Percentiles rank a stretch among this genome's conserved stretches.
Conservation (phyloP, 2,113 vertebrate species). For the Zosterops hypoxanthus region DNA sequence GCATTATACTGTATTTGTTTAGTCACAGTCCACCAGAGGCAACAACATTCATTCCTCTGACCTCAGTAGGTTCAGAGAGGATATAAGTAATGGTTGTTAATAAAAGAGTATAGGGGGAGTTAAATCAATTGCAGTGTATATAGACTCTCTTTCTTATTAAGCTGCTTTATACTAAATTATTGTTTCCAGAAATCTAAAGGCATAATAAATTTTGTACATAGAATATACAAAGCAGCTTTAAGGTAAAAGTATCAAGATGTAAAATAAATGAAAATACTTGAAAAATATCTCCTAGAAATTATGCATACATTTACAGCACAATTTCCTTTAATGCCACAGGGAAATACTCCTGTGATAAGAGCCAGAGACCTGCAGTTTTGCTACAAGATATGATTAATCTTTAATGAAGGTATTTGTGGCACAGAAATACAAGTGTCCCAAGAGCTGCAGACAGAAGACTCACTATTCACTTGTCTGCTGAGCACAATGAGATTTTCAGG, state of each 20-base stretch:
- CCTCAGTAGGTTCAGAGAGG: neutral
- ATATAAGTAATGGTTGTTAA: neutral
- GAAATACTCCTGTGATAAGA: neutral
- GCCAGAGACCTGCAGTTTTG: neutral
- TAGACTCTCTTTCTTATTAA: neutral
- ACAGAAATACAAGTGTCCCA: neutral
- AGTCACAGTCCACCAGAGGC: neutral
- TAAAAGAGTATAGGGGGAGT: neutral
- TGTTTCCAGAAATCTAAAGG: neutral
- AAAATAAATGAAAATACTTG: neutral
- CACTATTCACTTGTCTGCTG: neutral
- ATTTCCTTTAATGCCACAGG: neutral
- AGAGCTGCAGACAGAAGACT: neutral
- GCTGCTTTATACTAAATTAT: neutral
- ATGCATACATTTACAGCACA: neutral
- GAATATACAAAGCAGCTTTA: neutral
- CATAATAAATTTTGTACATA: neutral
- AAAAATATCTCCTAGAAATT: neutral
- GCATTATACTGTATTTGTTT: neutral
- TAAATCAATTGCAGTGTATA: neutral
- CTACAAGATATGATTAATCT: slow-evolving; percentile 9
- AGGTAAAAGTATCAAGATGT: neutral
- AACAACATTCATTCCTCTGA: neutral
- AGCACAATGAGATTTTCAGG: neutral
- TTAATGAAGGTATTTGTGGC: slow-evolving; percentile 23